Base-by-base conservation (phyloP, 2,113 vertebrate species). In the Cinclus mexicanus region DNA sequence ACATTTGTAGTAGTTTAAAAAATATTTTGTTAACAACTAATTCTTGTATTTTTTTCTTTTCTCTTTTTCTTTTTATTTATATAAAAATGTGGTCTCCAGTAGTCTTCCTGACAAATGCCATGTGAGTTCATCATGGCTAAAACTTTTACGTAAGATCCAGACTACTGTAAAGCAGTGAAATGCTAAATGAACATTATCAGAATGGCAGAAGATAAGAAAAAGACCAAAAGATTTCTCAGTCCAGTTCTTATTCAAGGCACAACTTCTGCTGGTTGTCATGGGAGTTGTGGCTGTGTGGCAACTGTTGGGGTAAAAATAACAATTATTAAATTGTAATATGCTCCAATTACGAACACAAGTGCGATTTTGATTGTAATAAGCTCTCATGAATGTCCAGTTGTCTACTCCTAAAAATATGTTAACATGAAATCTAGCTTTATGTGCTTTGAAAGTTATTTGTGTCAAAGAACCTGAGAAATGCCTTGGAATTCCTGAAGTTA, bases 21-120 rank as follows among this genome's bases (percentile, higher is more conserved):
- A 76, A 33, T 28, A 3, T 28, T 89, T 67, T 75, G 14, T 14
- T 80, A 84, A 31, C 10, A 29, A 7, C 1, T 22, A 5, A 24
- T 22, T 71, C 63, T 52, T 65, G 28, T 21, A 6, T 14, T 57
- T 70, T 53, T 3, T 2, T 2, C 15, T 31, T 42, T 47, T 3
- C 8, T 2, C 11, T 22, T 52, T 3, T 8, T 3, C 12, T 23
- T 14, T 21, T 0, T 2, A 12, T 26, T 35, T 64, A 13, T 1
- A 8, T 67, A 25, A 41, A 46, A 39, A 12, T 56, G 1, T n/a
- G 86, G 9, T 42, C 26, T 67, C 60, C 41, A 57, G 7, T 25
- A n/a, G 13, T 61, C 31, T 13, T 75, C 28, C 7, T 39, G 39
- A 22, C 20, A 35, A 47, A 47, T 55, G 52, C 2, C 19, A 10